These are phyloP conservation scores for Cryptocephalus moraei DNA, from an alignment of 2,888 invertebrate species.

Conservation along the genomic window DNA sequence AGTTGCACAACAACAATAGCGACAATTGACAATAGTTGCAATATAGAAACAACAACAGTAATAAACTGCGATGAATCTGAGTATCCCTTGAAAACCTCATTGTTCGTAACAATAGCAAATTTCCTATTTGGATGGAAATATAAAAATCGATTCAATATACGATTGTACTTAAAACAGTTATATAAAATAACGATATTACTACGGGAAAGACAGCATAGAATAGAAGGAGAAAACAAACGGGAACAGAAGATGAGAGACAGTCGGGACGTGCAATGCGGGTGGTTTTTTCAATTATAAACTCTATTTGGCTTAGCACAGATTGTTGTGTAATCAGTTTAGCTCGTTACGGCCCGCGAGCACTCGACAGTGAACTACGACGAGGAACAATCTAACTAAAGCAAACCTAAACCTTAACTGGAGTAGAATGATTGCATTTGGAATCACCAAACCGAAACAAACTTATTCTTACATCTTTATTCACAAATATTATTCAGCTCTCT, in stretches of 20 bases:
- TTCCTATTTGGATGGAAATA: no score
- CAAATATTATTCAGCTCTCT: conserved; percentile 30
- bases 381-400: conserved; percentile 41
- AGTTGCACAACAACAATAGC: no score
- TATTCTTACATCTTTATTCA: conserved; percentile 17
- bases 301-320: conserved; percentile 44
- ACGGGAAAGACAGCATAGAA: conserved; percentile 3
- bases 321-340: conserved; percentile 43
- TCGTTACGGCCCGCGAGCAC: conserved; percentile 39
- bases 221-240: conserved; percentile 14
- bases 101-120: no score
- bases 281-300: conserved; percentile 44
- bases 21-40: no score
- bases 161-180: no score
- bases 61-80: no score
- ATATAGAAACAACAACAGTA: no score
- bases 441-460: conserved; percentile 23
- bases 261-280: conserved; percentile 20
- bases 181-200: background rate
- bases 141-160: no score
- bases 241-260: conserved; percentile 12
- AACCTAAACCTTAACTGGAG: conserved; percentile 43
- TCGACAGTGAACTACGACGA: conserved; percentile 40
- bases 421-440: conserved; percentile 41
- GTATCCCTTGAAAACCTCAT: no score